Conservation (phyloP, 2,797 vertebrate genomes). For the Sebastes trivittatus region DNA sequence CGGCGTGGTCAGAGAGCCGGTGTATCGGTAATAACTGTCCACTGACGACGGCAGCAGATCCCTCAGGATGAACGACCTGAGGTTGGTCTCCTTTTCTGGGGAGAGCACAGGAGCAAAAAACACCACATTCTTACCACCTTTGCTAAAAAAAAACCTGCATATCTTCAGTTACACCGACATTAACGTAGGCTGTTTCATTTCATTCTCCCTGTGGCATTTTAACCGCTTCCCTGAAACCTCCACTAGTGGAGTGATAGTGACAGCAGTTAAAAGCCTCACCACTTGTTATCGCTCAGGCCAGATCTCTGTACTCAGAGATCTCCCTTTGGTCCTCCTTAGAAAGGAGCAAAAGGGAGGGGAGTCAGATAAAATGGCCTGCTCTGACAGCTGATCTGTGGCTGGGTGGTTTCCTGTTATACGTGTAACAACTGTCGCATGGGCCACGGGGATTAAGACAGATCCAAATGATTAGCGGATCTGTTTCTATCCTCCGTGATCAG, state of each 20-base stretch:
- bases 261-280: constrained; percentile 67
- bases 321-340: constrained; percentile 40
- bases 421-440: constrained; percentile 61
- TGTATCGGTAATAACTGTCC: constrained; percentile 95
- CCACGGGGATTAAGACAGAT: constrained; percentile 62
- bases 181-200: constrained; percentile 51
- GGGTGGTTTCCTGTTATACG: constrained; percentile 50
- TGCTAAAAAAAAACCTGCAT: constrained; percentile 3
- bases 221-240: constrained; percentile 47
- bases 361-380: constrained; percentile 68
- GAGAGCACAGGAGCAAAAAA: constrained; percentile 20
- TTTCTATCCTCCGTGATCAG: constrained; percentile 56
- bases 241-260: constrained; percentile 46
- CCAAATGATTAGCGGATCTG: constrained; percentile 63
- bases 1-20: constrained; percentile 95
- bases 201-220: constrained; percentile 50
- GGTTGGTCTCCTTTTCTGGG: constrained; percentile 97
- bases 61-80: constrained; percentile 93
- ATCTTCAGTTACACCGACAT: constrained; percentile 22
- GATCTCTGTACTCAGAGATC: constrained; percentile 61
- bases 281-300: constrained; percentile 65
- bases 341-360: constrained; percentile 56
- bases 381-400: constrained; percentile 73
- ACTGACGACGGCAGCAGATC: constrained; percentile 92
- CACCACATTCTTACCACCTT: background rate